A percentile compares a stretch with the other conserved stretches of the same genome.
Evolutionary conservation across 2,797 vertebrate genomes (phyloP).

Genomic region (Poeciliopsis paucimaculata): DNA sequence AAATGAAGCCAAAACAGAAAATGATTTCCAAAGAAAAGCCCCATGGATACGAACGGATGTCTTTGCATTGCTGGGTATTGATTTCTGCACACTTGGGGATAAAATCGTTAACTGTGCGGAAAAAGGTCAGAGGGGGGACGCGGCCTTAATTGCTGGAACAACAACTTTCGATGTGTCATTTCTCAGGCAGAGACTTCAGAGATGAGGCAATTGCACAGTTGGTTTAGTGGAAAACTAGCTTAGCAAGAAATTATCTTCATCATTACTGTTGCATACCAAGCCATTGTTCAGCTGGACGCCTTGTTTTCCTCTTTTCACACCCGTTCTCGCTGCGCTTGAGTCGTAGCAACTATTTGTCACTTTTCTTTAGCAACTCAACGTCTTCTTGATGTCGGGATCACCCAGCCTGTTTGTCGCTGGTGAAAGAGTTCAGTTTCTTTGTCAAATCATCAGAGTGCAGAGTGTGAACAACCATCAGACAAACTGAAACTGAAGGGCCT

Average conservation of each 20-base stretch:
- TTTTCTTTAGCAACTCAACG: not conserved
- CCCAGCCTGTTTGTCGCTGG: not conserved
- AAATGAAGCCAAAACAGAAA: not conserved
- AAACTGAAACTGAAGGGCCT: not conserved
- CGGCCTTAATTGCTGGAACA: slow-evolving; percentile 49
- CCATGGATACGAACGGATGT: slow-evolving; percentile 11
- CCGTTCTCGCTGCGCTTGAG: not conserved
- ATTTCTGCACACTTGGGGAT: slow-evolving; percentile 50
- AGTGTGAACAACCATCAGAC: not conserved
- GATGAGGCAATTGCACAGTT: slow-evolving; percentile 10
- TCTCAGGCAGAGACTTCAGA: slow-evolving; percentile 26
- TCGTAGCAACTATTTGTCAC: slow-evolving; percentile 1
- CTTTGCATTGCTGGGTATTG: slow-evolving; percentile 29
- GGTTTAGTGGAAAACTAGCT: slow-evolving; percentile 48
- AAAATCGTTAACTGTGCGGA: slow-evolving; percentile 37
- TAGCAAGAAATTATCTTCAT: slow-evolving; percentile 55
- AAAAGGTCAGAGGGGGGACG: slow-evolving; percentile 32
- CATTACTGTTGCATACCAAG: slow-evolving; percentile 36
- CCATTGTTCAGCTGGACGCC: slow-evolving; percentile 33
- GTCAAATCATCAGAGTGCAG: not conserved
- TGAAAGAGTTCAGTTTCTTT: not conserved
- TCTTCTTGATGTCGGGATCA: not conserved
- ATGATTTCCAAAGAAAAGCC: not conserved
- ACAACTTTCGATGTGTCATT: slow-evolving; percentile 49
- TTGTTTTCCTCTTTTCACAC: slow-evolving; percentile 1